Evolutionary conservation across 2,113 vertebrate genomes (phyloP).

Genomic region (Procapra przewalskii): DNA sequence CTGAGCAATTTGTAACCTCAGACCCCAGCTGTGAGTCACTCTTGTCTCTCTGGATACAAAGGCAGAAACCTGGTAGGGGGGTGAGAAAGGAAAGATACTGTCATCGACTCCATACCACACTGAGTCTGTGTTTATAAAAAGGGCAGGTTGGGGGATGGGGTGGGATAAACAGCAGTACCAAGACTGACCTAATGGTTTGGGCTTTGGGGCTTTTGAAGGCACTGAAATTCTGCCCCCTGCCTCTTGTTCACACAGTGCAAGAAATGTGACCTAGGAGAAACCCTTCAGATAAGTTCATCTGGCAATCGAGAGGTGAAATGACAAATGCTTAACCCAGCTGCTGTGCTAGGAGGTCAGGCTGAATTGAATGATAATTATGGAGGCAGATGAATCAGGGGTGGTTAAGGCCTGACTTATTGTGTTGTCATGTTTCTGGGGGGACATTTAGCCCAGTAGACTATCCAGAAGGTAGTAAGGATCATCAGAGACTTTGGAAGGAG

Average conservation of each 20-base stretch:
- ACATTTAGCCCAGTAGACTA: background rate
- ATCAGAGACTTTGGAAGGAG: background rate
- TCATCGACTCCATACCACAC: background rate
- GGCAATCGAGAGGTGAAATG: too few relatives aligned
- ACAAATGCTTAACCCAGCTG: background rate
- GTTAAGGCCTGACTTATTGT: background rate
- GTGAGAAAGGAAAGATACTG: background rate
- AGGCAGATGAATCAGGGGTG: background rate
- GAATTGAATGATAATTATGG: accelerated
- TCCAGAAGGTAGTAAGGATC: background rate
- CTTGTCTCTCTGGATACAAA: background rate
- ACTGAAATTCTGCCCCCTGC: background rate
- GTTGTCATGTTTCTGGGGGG: background rate
- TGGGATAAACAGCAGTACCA: background rate
- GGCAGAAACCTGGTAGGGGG: background rate
- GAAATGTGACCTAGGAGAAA: background rate
- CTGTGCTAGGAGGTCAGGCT: background rate
- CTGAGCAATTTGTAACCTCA: background rate
- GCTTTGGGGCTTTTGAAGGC: background rate
- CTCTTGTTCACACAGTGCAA: background rate
- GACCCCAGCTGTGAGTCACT: background rate
- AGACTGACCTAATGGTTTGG: background rate
- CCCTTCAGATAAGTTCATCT: background rate
- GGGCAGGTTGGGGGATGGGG: background rate
- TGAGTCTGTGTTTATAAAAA: background rate